Evolutionary conservation across 2,113 vertebrate genomes (phyloP).

Genomic region (Hippoglossus stenolepis): DNA sequence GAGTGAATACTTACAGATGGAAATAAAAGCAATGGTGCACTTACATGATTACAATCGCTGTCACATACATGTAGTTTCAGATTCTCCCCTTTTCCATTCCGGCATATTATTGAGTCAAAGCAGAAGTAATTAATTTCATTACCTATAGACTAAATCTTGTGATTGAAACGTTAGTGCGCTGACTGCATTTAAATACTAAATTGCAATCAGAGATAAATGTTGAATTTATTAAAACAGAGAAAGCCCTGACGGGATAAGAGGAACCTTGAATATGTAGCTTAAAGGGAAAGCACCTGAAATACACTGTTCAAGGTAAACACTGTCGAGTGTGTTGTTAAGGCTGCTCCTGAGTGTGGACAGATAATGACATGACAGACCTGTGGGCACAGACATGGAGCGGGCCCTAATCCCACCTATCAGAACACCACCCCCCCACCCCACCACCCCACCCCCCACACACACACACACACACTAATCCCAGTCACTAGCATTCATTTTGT

Average conservation of each 20-base stretch:
- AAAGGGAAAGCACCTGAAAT: neutral
- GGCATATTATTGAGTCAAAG: neutral
- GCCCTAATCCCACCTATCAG: neutral
- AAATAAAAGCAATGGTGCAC: conserved; percentile 19
- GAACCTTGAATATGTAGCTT: neutral
- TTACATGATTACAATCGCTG: conserved; percentile 38
- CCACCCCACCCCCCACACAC: neutral
- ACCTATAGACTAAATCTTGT: neutral
- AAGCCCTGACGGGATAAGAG: neutral
- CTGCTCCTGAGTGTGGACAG: neutral
- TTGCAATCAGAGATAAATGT: conserved; percentile 6
- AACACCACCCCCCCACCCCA: too few relatives aligned
- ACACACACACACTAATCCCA: neutral
- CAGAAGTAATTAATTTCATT: conserved; percentile 2
- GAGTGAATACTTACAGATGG: conserved; percentile 6
- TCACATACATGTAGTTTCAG: neutral
- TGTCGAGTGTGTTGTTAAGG: neutral
- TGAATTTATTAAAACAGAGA: neutral
- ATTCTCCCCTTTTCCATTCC: neutral
- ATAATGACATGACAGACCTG: neutral
- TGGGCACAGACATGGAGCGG: neutral
- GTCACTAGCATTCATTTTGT: too few relatives aligned
- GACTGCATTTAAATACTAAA: conserved; percentile 21
- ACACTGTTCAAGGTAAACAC: neutral
- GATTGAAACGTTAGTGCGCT: neutral